phyloP scores from a whole-genome alignment of 2,113 vertebrate species.

The Callopanchax toddi region DNA sequence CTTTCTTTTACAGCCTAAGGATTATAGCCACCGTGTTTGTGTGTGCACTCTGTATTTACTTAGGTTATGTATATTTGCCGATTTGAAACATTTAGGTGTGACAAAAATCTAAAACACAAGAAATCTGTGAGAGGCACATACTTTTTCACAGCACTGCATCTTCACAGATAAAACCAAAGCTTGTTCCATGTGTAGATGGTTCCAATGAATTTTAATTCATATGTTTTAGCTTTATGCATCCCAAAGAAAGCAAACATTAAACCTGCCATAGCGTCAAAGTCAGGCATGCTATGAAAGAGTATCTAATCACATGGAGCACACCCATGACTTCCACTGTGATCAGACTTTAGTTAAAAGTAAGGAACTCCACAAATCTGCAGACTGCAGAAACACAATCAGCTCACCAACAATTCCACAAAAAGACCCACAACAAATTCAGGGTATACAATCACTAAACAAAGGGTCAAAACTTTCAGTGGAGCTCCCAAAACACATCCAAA shows the following conservation, averaged over 20 bases:
- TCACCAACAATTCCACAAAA: constrained; percentile 20
- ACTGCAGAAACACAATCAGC: constrained; percentile 9
- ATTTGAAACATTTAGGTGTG: too few relatives aligned
- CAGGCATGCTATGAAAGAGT: too few relatives aligned
- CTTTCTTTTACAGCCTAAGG: too few relatives aligned
- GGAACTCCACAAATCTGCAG: constrained; percentile 34
- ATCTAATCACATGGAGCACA: constrained; percentile 35
- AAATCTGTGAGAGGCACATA: too few relatives aligned
- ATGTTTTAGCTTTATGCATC: background rate
- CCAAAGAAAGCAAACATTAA: constrained; percentile 3
- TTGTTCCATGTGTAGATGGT: background rate
- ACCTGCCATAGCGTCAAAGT: background rate
- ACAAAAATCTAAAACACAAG: too few relatives aligned
- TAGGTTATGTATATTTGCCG: too few relatives aligned
- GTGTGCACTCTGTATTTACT: too few relatives aligned
- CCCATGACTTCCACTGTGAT: constrained; percentile 16
- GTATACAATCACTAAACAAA: background rate
- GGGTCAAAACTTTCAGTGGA: constrained; percentile 21
- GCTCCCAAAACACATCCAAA: constrained; percentile 24
- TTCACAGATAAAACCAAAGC: background rate
- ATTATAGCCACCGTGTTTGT: too few relatives aligned
- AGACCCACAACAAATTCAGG: constrained; percentile 22
- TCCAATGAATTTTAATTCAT: background rate
- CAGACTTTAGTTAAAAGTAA: constrained; percentile 47
- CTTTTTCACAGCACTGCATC: too few relatives aligned